Conservation (phyloP, 2,797 vertebrate genomes). For the Buceros bicornis region DNA sequence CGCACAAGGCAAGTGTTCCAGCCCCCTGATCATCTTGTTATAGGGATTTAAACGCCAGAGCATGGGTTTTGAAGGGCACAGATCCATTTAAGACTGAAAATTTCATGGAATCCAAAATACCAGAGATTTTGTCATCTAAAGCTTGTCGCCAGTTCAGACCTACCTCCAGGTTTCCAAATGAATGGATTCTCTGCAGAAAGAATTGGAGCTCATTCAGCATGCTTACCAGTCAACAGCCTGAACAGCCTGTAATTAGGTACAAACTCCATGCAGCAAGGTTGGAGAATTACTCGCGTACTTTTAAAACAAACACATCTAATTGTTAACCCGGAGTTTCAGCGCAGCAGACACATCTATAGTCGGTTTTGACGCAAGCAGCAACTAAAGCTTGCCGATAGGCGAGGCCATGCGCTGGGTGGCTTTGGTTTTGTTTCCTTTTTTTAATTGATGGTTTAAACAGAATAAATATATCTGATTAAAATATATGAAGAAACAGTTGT, state of each 20-base stretch:
- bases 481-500: background rate
- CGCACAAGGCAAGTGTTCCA: too few species aligned
- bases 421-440: background rate
- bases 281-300: background rate
- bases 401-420: fast-evolving
- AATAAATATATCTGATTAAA: background rate
- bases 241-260: background rate
- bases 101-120: background rate
- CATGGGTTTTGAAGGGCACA: fast-evolving
- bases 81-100: background rate
- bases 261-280: background rate
- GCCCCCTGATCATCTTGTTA: background rate
- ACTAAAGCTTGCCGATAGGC: background rate
- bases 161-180: background rate
- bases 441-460: background rate
- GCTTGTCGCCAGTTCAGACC: background rate
- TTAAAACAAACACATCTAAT: background rate
- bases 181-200: background rate
- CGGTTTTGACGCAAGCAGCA: background rate
- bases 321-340: background rate
- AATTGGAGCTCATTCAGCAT: background rate
- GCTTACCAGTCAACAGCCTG: background rate
- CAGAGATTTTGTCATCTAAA: background rate
- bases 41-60: background rate
- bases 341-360: background rate